phyloP scores from a whole-genome alignment of 2,797 vertebrate species.

The Rhynchonycteris naso region DNA sequence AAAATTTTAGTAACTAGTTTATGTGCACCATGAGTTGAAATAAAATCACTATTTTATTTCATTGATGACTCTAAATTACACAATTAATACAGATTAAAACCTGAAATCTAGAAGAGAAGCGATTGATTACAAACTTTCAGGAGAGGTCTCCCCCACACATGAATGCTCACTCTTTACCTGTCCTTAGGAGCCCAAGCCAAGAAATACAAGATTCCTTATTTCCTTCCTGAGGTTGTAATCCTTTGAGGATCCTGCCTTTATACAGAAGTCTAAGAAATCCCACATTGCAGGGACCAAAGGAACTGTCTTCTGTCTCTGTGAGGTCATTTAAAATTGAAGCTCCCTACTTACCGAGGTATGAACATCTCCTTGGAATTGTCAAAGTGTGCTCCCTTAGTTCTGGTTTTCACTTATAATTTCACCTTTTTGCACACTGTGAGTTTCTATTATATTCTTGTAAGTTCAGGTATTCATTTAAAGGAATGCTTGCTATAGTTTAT shows the following conservation, averaged over 20 bases:
- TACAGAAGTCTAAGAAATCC: background rate
- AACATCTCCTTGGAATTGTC: constrained; percentile 23
- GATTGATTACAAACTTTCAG: background rate
- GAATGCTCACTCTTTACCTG: background rate
- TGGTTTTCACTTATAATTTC: background rate
- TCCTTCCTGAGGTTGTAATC: background rate
- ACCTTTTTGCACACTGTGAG: background rate
- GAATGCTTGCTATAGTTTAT: constrained; percentile 9
- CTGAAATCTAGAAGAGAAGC: background rate
- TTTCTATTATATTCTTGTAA: constrained; percentile 29
- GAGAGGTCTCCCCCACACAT: background rate
- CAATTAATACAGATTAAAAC: constrained; percentile 51
- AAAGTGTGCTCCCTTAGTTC: background rate
- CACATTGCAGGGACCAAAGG: background rate
- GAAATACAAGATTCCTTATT: background rate
- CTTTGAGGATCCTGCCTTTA: constrained; percentile 17
- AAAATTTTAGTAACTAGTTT: background rate
- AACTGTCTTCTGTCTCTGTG: background rate
- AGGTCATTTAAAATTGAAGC: constrained; percentile 2
- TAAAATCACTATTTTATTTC: background rate
- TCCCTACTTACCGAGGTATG: background rate
- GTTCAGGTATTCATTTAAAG: constrained; percentile 39
- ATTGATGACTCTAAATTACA: constrained; percentile 32
- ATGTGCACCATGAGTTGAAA: background rate
- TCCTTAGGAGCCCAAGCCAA: background rate